phyloP scores from a whole-genome alignment of 1,140 invertebrate species.

The Drosophila asahinai region DNA sequence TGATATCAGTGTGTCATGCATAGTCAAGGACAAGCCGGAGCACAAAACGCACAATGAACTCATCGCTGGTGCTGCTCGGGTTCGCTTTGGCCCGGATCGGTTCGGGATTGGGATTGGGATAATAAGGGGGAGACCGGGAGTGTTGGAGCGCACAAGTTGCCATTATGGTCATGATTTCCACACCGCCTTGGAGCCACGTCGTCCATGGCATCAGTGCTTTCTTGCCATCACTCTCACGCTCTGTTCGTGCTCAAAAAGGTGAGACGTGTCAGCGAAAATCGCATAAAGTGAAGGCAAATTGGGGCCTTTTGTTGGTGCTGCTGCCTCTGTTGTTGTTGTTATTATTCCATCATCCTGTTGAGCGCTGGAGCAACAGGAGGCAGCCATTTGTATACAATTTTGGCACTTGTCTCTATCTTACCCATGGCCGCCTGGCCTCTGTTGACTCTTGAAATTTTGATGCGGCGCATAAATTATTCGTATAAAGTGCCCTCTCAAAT shows the following conservation, averaged over 20 bases:
- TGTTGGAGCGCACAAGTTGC: conserved; percentile 56
- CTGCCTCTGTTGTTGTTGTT: conserved; percentile 24
- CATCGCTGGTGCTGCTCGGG: conserved; percentile 36
- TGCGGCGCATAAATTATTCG: conserved; percentile 58
- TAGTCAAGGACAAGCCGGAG: conserved; percentile 42
- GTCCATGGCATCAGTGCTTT: conserved; percentile 8
- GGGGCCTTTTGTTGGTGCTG: conserved; percentile 47
- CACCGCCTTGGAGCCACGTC: conserved; percentile 5
- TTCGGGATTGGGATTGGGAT: conserved; percentile 24
- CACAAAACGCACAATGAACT: conserved; percentile 59
- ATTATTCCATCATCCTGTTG: conserved; percentile 53
- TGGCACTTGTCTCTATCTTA: conserved; percentile 47
- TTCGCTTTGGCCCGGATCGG: background rate
- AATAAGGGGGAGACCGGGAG: conserved; percentile 29
- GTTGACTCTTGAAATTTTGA: conserved; percentile 59
- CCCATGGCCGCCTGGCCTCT: conserved; percentile 2
- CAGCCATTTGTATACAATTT: conserved; percentile 42
- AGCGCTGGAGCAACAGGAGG: conserved; percentile 58
- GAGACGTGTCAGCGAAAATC: conserved; percentile 60
- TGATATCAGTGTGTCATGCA: conserved; percentile 46
- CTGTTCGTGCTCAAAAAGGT: conserved; percentile 47
- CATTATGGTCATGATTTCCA: conserved; percentile 59
- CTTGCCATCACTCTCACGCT: conserved; percentile 23
- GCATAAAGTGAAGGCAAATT: conserved; percentile 58
- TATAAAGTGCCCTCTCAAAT: conserved; percentile 53